phyloP scores from a whole-genome alignment of 2,888 invertebrate species.

The Anoplius nigerrimus region DNA sequence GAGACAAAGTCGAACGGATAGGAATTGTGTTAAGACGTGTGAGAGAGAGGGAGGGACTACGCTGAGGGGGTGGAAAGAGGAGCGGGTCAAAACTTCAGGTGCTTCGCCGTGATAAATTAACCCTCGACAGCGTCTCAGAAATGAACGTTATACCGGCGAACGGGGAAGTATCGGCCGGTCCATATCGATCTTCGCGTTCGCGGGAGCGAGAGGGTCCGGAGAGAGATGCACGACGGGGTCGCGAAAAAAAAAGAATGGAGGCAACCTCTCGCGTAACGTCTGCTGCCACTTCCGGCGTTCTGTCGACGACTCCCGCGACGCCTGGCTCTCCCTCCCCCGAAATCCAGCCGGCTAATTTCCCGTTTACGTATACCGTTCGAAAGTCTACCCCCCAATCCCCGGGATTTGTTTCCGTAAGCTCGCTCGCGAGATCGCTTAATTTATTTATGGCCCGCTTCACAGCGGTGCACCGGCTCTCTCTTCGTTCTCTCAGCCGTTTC shows the following conservation, averaged over 20 bases:
- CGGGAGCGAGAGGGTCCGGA: background rate
- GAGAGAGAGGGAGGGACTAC: background rate
- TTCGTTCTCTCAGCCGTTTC: background rate
- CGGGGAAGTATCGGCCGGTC: constrained; percentile 16
- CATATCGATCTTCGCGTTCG: constrained; percentile 22
- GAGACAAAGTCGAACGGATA: background rate
- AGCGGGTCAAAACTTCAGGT: constrained; percentile 27
- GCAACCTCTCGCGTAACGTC: background rate
- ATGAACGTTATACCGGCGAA: constrained; percentile 18
- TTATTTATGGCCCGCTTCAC: constrained; percentile 27
- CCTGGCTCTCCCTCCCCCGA: background rate
- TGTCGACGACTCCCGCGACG: background rate
- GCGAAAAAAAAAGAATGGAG: background rate
- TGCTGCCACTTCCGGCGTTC: constrained; percentile 2
- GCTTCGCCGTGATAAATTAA: constrained; percentile 39
- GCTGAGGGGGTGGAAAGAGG: background rate
- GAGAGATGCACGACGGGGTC: background rate
- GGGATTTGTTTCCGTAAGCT: constrained; percentile 31
- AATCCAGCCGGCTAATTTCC: constrained; percentile 8
- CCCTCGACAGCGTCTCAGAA: constrained; percentile 10
- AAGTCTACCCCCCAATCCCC: constrained; percentile 1
- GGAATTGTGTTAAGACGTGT: background rate
- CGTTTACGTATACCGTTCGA: background rate
- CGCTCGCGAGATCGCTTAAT: constrained; percentile 30
- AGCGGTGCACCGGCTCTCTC: background rate